Evolutionary conservation across 2,888 invertebrate species (phyloP).

Genomic region (Lepidochitona cinerea): DNA sequence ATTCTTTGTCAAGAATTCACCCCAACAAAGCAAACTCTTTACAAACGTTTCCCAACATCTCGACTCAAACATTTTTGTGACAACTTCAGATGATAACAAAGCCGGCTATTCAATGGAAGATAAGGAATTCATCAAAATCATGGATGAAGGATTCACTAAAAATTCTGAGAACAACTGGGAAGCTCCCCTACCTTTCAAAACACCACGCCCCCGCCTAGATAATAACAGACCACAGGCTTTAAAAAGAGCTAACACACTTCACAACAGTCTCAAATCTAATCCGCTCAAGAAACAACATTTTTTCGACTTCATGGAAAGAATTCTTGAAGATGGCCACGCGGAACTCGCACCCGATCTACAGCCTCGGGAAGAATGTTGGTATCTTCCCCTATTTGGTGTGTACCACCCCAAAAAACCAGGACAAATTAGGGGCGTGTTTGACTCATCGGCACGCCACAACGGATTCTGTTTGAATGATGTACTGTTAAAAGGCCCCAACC

Average conservation of each 20-base stretch:
- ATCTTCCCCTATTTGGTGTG: conserved; percentile 17
- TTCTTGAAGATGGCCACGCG: conserved; percentile 8
- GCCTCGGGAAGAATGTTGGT: conserved; percentile 18
- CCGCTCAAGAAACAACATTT: conserved; percentile 8
- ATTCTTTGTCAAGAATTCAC: too few species aligned
- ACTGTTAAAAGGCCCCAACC: conserved; percentile 30
- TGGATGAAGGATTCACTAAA: conserved; percentile 18
- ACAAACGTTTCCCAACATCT: too few species aligned
- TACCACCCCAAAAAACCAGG: conserved; percentile 34
- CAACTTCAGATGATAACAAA: neutral
- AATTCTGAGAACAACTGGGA: conserved; percentile 22
- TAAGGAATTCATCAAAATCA: conserved; percentile 17
- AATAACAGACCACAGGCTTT: conserved; percentile 7
- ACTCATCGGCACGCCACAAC: conserved; percentile 14
- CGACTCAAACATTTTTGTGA: conserved; percentile 7
- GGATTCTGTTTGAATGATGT: conserved; percentile 23
- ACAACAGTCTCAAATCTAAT: neutral
- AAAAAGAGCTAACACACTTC: neutral
- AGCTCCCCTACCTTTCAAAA: conserved; percentile 31
- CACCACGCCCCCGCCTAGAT: neutral
- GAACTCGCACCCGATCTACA: conserved; percentile 12
- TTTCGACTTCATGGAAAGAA: conserved; percentile 11
- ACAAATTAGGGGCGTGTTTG: conserved; percentile 25
- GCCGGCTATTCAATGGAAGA: conserved; percentile 15
- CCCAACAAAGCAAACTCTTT: too few species aligned